Evolutionary conservation across 2,113 vertebrate genomes (phyloP), one percentile per base, ranked within the genome.

Genomic region (Canis aureus): DNA sequence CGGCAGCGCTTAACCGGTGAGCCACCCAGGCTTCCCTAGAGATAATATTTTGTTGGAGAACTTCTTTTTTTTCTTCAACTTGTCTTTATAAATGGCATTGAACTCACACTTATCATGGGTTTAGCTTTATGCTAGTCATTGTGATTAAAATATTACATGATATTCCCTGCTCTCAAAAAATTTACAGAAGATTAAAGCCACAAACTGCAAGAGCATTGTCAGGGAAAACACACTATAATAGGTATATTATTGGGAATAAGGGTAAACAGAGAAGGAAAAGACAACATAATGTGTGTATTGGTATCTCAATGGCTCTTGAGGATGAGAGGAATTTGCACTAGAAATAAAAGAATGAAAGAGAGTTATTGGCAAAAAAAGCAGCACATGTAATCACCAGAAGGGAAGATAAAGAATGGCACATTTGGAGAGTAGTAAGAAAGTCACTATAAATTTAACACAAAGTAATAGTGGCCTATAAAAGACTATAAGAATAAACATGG

Each of bases 381-480:
- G 8, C 10, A 71, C 12, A 74, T 23, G 22, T 29, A 62, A 53
- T 84, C 43, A 87, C 32, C n/a, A 69, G 27, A 94, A 80, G 92
- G 16, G 51, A 94, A 96, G 20, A 76, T 80, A 95, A 86, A 92
- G 51, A 94, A 57, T 55, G 86, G 69, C 11, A 73, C 16, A 76
- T 16, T 89, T 83, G n/a, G 19, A 79, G 29, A 92, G 5, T 53
- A 89, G 38, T 10, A 59, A 93, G 49, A 66, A 69, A 92, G 67
- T 91, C 22, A 87, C 35, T 90, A 79, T 87, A 96, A 57, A 92
- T 92, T 93, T 87, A 98, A 83, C 60, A 95, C 25, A 93, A 79
- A 94, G 82, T 95, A 95, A 97, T 29, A 94, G 89, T 62, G n/a
- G 38, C 89, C 69, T 89, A 86, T 97, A 96, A 96, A 97, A 81